phyloP scores from a whole-genome alignment of 2,888 invertebrate genomes.

The Chrysolina oricalcia region DNA sequence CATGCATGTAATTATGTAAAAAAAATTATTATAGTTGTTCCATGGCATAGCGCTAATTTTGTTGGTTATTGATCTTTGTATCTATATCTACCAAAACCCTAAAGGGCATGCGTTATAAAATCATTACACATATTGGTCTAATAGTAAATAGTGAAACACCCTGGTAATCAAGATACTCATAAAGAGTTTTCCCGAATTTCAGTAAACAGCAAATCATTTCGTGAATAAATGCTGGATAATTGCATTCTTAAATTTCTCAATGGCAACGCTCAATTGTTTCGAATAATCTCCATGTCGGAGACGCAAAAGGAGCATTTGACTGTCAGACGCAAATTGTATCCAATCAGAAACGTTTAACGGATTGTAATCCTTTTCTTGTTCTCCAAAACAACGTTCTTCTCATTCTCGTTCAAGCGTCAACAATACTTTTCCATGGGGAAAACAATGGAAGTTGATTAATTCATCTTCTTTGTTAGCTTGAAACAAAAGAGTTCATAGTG shows the following conservation, averaged over 20 bases:
- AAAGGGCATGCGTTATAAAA: too few relatives aligned
- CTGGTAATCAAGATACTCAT: too few relatives aligned
- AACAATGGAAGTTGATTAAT: slow-evolving; percentile 7
- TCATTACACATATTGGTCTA: too few relatives aligned
- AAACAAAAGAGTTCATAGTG: slow-evolving; percentile 18
- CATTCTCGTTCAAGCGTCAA: neutral
- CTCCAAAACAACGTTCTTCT: neutral
- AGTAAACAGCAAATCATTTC: neutral
- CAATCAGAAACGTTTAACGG: neutral
- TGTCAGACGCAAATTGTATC: neutral
- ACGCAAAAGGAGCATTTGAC: neutral
- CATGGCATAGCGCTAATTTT: too few relatives aligned
- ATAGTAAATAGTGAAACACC: too few relatives aligned
- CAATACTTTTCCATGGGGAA: neutral
- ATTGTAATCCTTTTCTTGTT: slow-evolving; percentile 4
- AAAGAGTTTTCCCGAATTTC: neutral
- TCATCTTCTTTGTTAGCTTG: slow-evolving; percentile 11
- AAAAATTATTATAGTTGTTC: too few relatives aligned
- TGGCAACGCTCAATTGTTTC: neutral
- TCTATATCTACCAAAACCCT: too few relatives aligned
- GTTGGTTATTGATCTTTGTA: too few relatives aligned
- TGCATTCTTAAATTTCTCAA: neutral
- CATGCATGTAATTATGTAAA: too few relatives aligned
- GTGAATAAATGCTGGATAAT: neutral
- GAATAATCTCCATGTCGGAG: neutral